Base-by-base conservation (phyloP, 1,140 invertebrate species). In the Ladona fulva region DNA sequence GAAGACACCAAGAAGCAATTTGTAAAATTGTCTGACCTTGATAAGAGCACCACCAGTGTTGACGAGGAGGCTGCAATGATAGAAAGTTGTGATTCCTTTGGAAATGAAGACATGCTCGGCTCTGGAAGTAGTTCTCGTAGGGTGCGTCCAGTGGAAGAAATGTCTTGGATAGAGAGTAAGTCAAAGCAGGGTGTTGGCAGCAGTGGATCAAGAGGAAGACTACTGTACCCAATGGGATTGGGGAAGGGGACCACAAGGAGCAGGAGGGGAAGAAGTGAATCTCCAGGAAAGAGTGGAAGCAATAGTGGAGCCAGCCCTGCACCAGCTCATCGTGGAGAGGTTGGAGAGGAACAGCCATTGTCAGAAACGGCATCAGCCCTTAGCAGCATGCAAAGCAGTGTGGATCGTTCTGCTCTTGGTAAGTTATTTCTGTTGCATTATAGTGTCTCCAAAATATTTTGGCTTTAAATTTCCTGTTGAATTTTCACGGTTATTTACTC, bases 101-200 rank as follows among this genome's bases (percentile, higher is more conserved):
- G 44, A 80, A 80, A 0, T 81, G 82, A 83, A 84, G 42, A 80
- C 80, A 83, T 83, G 82, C 75, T 78, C 42, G 83, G 82, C 78
- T 84, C 84, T 42, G 83, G 82, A 74, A 82, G 82, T 8, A 84
- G 84, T 19, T 52, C 42, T 75, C 74, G 74, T 78, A 82, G 84
- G 0, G 81, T 80, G 29, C 80, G 19, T 81, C 77, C 11, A 81
- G 75, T 78, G 80, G 66, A 77, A 78, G 90, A 91, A 80, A 90
- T 88, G 74, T 90, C 89, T 10, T 90, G 89, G 88, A 87, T 90
- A 74, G 89, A 90, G 76, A 90, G 88, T 79, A 89, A 89, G 78
- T 84, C 90, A 79, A 85, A 87, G 14, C 25, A 44, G n/a, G n/a
- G 22, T n/a, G 22, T 19, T 42, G 37, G 5, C 8, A 12, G 44